Base-by-base conservation (phyloP, 2,113 vertebrate species). In the Anthoscopus minutus region DNA sequence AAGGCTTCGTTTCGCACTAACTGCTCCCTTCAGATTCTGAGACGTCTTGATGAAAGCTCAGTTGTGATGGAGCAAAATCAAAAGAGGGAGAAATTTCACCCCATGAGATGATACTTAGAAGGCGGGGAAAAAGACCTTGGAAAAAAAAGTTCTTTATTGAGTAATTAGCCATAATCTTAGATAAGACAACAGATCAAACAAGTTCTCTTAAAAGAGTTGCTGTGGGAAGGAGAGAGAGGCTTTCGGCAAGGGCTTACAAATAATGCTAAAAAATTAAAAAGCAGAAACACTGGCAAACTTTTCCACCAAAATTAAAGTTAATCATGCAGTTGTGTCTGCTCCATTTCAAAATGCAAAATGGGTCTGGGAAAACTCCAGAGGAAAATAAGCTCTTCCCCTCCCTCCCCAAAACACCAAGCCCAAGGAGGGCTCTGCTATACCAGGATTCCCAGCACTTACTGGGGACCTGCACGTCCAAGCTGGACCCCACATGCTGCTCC, bases 151-250 rank as follows among this genome's bases (percentile, higher is more conserved):
- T 85, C 87, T 92, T 91, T 94, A 79, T 71, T 92, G 88, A 97
- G 96, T 96, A 97, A 97, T 97, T 96, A 97, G 93, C 91, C 67
- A 35, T 86, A 95, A 95, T 96, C 95, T 94, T 88, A 69, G 81
- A 94, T 87, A 86, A 97, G 96, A 97, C 89, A 93, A 74, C 76
- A 95, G 87, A 97, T 96, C 95, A 96, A 97, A 94, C 58, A 48
- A 51, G 21, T 60, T n/a, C 35, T 95, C 89, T 93, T 85, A 89
- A 89, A 93, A 96, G 96, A 92, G 72, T 16, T 90, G 86, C 81
- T 81, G 88, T 50, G 47, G 88, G 70, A 70, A 73, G 65, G 58
- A 89, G 20, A 54, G 15, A 20, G 33, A 37, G 33, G 35, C 28
- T 89, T 86, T 95, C 83, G 57, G 65, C 3, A 12, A 81, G 22